Base-by-base conservation (phyloP, 2,888 invertebrate species). In the Clepsis dumicolana region DNA sequence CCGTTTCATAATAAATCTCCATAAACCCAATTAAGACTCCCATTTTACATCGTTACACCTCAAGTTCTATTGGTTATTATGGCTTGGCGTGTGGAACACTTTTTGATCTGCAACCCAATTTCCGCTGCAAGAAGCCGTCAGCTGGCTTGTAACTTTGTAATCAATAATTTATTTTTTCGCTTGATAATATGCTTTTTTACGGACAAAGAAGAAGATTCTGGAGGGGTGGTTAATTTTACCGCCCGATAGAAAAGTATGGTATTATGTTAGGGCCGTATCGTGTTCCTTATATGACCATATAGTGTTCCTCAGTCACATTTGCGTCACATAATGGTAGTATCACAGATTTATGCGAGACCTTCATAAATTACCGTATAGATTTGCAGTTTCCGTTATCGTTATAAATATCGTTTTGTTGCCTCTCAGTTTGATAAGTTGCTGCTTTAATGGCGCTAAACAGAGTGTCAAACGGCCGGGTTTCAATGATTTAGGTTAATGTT, bases 401-500 rank as follows among this genome's bases (percentile, higher is more conserved):
- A 56, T 62, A 62, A 67, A 67, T 67, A 56, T 27, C 56, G 29
- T 41, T 67, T 57, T 60, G 65, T 59, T 41, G 59, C 25, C 35
- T 59, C 27, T 38, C 29, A n/a, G 21, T 62, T 67, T 63, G 67
- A 63, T 56, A 67, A 67, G 62, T 67, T 62, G 35, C 48, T 50
- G 56, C 56, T 56, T 57, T 62, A 62, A 59, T 59, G 59, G 41
- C 25, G 21, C n/a, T 18, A 25, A 16, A 32, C 16, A 57, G 50
- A 50, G 48, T 56, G 62, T 62, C 59, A 65, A 65, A 65, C 41
- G 50, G 52, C 41, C 24, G 32, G 60, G 53, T 60, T 32, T 53
- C 53, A 29, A 41, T 66, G 66, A 66, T 66, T 62, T 62, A 66
- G 66, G 66, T 54, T 16, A 60, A 35, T 48, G 48, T 66, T 66